Conservation (phyloP, 2,888 invertebrate species). For the Cosmia trapezina region DNA sequence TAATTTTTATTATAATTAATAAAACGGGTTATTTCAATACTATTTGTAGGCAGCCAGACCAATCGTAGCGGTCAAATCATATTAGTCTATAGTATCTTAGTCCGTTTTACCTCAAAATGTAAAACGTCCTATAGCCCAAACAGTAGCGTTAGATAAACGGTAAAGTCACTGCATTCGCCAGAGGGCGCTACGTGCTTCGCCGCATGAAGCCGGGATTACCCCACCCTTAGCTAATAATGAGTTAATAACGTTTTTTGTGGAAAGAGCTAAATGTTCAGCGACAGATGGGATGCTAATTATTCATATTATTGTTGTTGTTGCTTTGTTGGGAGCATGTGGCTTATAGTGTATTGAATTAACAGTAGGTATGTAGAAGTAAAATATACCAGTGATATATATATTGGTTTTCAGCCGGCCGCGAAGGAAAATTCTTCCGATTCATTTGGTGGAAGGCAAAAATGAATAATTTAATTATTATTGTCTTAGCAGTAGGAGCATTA, state of each 20-base stretch:
- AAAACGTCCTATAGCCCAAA: neutral
- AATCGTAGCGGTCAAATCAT: too few species aligned
- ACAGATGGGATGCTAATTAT: slow-evolving; percentile 55
- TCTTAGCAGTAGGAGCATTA: neutral
- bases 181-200: slow-evolving; percentile 58
- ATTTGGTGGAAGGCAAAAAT: too few species aligned
- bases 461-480: too few species aligned
- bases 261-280: slow-evolving; percentile 25
- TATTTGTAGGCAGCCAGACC: too few species aligned
- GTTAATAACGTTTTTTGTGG: slow-evolving; percentile 55
- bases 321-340: slow-evolving; percentile 19
- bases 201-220: slow-evolving; percentile 58
- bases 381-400: neutral
- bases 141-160: slow-evolving; percentile 9
- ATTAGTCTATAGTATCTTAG: too few species aligned
- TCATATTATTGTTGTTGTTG: slow-evolving; percentile 11
- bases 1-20: too few species aligned
- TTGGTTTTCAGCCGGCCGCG: neutral
- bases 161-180: slow-evolving; percentile 18
- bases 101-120: neutral
- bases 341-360: neutral
- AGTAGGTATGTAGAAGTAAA: neutral
- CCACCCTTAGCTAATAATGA: slow-evolving; percentile 56
- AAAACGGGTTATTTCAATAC: too few species aligned
- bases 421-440: neutral